Base-by-base conservation (phyloP, 2,797 vertebrate species). In the Esox lucius region DNA sequence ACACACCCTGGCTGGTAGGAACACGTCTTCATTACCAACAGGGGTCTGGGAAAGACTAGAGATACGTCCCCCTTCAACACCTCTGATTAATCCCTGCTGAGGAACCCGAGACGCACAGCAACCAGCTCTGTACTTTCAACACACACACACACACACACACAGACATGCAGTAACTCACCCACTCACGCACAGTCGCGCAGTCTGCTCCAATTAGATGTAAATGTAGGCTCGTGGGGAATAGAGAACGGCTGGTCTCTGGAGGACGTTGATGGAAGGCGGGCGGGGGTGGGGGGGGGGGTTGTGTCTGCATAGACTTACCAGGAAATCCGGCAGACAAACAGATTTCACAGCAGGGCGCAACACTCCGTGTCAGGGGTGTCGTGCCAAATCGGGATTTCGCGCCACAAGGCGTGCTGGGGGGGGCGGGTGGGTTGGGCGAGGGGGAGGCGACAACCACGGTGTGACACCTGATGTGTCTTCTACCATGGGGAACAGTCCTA, bases 161-260 rank as follows among this genome's bases (percentile, higher is more conserved):
- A 39, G 75, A 75, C 69, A 75, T 70, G 59, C 71, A 74, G 76
- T 75, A 79, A 72, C 22, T 17, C 26, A 4, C 62, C n/a, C n/a
- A n/a, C n/a, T n/a, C 71, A 80, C 16, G 48, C 69, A 26, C 71
- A 35, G 42, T 66, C 74, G 56, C 56, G 7, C 11, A 22, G 56
- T 59, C 22, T 11, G 56, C 56, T 59, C 56, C 90, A 93, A 93
- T 91, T 87, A 92, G 78, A 94, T 94, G 93, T 89, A 92, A 93
- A 94, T 93, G 80, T 81, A 80, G 78, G 81, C 87, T 76, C 53
- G 68, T 64, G 89, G 90, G 92, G 75, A 88, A 88, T 86, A 85
- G 75, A 77, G 82, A 85, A 86, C 68, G 80, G 56, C 71, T 31
- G 83, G 78, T 80, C 80, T 82, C 87, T 72, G 81, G 85, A 88